Evolutionary conservation across 2,113 vertebrate genomes (phyloP).

Genomic region (Pangasianodon gigas): DNA sequence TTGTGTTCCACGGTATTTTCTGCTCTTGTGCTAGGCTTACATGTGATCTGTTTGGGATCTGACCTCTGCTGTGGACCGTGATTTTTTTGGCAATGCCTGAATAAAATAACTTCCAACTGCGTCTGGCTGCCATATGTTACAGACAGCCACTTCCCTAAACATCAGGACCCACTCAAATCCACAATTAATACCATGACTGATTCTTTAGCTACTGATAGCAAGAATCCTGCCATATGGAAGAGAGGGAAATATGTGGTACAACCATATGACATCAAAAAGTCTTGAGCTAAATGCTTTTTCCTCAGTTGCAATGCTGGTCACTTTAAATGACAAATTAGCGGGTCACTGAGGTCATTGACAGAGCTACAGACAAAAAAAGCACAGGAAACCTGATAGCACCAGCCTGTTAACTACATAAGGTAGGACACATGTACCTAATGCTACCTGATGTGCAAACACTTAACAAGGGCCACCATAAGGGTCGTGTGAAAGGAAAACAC

Average conservation of each 20-base stretch:
- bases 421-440: background rate
- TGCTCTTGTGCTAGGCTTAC: background rate
- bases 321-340: background rate
- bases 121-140: slow-evolving; percentile 23
- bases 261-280: background rate
- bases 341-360: background rate
- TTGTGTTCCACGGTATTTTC: slow-evolving; percentile 8
- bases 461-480: background rate
- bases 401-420: background rate
- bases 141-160: slow-evolving; percentile 17
- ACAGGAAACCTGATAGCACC: background rate
- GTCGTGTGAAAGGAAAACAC: background rate
- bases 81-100: slow-evolving; percentile 17
- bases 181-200: slow-evolving; percentile 27
- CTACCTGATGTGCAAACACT: background rate
- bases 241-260: background rate
- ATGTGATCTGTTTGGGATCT: slow-evolving; percentile 6
- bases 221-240: slow-evolving; percentile 13
- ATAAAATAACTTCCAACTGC: slow-evolving; percentile 2
- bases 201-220: slow-evolving; percentile 22
- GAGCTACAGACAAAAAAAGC: background rate
- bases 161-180: slow-evolving; percentile 22
- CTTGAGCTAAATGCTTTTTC: background rate
- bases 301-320: background rate
- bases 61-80: slow-evolving; percentile 19